These are phyloP conservation scores for Lordiphosa clarofinis DNA, from an alignment of 1,140 invertebrate genomes.

Conservation along the genomic window DNA sequence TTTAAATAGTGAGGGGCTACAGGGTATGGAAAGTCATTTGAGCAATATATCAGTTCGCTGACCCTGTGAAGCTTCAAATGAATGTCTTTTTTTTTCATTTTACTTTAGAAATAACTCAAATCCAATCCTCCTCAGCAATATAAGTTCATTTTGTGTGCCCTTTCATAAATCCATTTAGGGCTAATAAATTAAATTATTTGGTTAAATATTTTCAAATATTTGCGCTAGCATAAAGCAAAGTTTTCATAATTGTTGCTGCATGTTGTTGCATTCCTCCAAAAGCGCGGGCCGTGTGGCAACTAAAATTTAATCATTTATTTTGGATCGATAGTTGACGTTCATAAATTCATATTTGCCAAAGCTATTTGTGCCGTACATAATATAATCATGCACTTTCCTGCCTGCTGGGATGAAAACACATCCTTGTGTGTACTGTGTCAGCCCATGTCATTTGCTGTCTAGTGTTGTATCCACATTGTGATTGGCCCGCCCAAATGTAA, in stretches of 20 bases:
- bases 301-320: slow-evolving; percentile 33
- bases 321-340: slow-evolving; percentile 39
- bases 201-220: too few relatives aligned
- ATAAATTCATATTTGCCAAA: slow-evolving; percentile 44
- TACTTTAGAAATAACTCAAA: too few relatives aligned
- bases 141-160: too few relatives aligned
- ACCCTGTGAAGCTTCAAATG: slow-evolving; percentile 9
- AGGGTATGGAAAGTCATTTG: too few relatives aligned
- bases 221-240: not conserved
- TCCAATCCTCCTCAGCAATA: too few relatives aligned
- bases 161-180: too few relatives aligned
- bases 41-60: too few relatives aligned
- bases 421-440: not conserved
- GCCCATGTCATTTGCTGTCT: too few relatives aligned
- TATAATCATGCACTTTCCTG: slow-evolving; percentile 14
- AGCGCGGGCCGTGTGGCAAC: slow-evolving; percentile 1
- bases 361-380: slow-evolving; percentile 23
- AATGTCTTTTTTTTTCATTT: not conserved
- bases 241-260: slow-evolving; percentile 1
- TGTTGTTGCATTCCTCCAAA: slow-evolving; percentile 5
- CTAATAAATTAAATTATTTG: too few relatives aligned
- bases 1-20: too few relatives aligned
- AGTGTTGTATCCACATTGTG: too few relatives aligned
- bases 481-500: too few relatives aligned
- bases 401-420: slow-evolving; percentile 4